A percentile compares a stretch with the other conserved stretches of the same genome.
These are phyloP conservation scores for Carettochelys insculpta DNA, from an alignment of 2,113 vertebrate genomes.

Conservation along the genomic window DNA sequence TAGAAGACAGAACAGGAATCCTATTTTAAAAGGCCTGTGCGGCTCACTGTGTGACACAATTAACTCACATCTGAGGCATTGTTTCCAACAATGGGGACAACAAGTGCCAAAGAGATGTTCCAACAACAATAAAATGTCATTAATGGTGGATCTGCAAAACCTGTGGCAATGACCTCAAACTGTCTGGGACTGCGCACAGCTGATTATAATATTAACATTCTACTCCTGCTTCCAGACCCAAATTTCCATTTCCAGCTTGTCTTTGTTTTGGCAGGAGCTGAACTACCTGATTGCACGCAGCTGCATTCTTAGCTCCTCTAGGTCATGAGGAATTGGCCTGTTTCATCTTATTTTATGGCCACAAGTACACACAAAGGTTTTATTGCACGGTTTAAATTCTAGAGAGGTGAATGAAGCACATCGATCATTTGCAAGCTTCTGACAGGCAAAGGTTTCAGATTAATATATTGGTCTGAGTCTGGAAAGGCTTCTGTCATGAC, in stretches of 20 bases:
- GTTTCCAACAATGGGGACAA: background rate
- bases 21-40: background rate
- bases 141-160: slow-evolving; percentile 37
- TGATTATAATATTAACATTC: slow-evolving; percentile 45
- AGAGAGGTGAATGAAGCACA: background rate
- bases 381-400: background rate
- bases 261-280: slow-evolving; percentile 60
- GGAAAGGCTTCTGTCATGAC: background rate
- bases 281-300: slow-evolving; percentile 39
- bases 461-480: fast-evolving
- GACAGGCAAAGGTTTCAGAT: background rate
- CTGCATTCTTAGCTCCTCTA: slow-evolving; percentile 23
- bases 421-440: background rate
- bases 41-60: background rate
- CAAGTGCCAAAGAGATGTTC: background rate
- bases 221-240: background rate
- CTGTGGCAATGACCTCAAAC: slow-evolving; percentile 17
- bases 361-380: slow-evolving; percentile 9
- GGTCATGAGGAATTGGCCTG: slow-evolving; percentile 19
- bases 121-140: slow-evolving; percentile 20
- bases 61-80: background rate
- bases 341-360: background rate
- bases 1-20: fast-evolving
- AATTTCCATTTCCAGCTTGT: slow-evolving; percentile 51
- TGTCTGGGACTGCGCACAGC: slow-evolving; percentile 43